phyloP scores from a whole-genome alignment of 2,888 invertebrate species.

The Phortica magna region DNA sequence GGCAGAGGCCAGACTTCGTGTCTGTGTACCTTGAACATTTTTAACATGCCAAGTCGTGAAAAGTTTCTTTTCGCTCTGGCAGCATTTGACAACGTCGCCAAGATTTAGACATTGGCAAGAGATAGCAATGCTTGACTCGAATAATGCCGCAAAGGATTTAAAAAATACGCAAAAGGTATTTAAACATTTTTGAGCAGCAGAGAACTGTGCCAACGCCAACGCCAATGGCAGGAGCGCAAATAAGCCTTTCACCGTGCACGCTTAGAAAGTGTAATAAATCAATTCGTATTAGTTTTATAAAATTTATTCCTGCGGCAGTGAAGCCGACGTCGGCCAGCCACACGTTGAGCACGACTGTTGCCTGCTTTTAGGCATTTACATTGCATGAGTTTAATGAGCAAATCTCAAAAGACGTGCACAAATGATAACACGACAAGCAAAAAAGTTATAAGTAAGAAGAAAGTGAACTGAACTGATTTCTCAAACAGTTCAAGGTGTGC shows the following conservation, averaged over 20 bases:
- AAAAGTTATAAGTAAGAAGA: neutral
- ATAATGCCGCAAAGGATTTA: slow-evolving; percentile 49
- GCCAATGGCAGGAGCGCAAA: slow-evolving; percentile 7
- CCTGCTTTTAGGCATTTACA: slow-evolving; percentile 50
- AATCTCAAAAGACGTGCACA: slow-evolving; percentile 57
- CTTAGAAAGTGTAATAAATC: slow-evolving; percentile 73
- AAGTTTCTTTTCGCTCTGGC: slow-evolving; percentile 50
- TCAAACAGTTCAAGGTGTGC: neutral
- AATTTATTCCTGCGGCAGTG: slow-evolving; percentile 76
- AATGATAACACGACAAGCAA: slow-evolving; percentile 24
- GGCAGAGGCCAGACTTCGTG: neutral
- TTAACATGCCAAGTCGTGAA: slow-evolving; percentile 59
- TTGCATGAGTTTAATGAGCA: slow-evolving; percentile 69
- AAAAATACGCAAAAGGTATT: slow-evolving; percentile 53
- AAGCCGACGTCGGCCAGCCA: slow-evolving; percentile 33
- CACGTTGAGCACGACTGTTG: slow-evolving; percentile 28
- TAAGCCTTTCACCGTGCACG: slow-evolving; percentile 63
- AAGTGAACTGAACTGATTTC: neutral
- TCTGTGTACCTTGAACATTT: slow-evolving; percentile 66
- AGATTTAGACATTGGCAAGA: slow-evolving; percentile 62
- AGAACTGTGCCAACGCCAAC: slow-evolving; percentile 11
- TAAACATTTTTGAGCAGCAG: slow-evolving; percentile 60
- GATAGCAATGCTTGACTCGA: slow-evolving; percentile 55
- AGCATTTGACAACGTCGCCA: slow-evolving; percentile 57
- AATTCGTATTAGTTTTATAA: slow-evolving; percentile 78